Base-by-base conservation (phyloP, 2,888 invertebrate species). In the Tenthredo scrophulariae region DNA sequence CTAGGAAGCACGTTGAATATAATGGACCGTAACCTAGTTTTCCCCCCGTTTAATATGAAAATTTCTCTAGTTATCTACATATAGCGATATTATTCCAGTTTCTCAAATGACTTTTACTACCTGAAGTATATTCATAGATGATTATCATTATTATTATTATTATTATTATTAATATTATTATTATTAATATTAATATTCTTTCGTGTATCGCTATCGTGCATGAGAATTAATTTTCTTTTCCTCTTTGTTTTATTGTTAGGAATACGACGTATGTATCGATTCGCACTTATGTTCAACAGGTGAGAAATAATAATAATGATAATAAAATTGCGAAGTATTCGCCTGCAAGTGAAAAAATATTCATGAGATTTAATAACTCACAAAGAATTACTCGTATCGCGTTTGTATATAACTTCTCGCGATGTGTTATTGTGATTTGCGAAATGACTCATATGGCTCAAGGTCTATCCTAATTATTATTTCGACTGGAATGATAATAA, bases 11-110 rank as follows among this genome's bases (percentile, higher is more conserved):
- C 74, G 43, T 43, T 74, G 74, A 6, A 74, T 74, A 43, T 74
- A 43, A 77, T 77, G 40, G 77, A 77, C 29, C 77, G 77, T 77
- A 77, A 77, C 77, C 77, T 10, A 77, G 77, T 77, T 77, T 29
- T 18, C 2, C 50, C 50, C 5, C 26, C 7, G 40, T 72, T 72
- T 77, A 29, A 29, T 77, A 50, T 18, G 54, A 77, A 46, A 50
- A 50, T 77, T 50, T 29, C n/a, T 50, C 10, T 54, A 15, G 15
- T 33, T 54, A 29, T 33, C 50, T 22, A n/a, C n/a, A 54, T 6
- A 29, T n/a, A 10, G 10, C 54, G 54, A 77, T 50, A 50, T 54
- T 77, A 33, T 54, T 26, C 29, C 10, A n/a, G 13, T 18, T 50
- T 50, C 18, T 54, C 18, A 29, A 29, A 67, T 77, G 33, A 72